phyloP scores from a whole-genome alignment of 2,888 invertebrate genomes.

The Schrankia costaestrigalis region DNA sequence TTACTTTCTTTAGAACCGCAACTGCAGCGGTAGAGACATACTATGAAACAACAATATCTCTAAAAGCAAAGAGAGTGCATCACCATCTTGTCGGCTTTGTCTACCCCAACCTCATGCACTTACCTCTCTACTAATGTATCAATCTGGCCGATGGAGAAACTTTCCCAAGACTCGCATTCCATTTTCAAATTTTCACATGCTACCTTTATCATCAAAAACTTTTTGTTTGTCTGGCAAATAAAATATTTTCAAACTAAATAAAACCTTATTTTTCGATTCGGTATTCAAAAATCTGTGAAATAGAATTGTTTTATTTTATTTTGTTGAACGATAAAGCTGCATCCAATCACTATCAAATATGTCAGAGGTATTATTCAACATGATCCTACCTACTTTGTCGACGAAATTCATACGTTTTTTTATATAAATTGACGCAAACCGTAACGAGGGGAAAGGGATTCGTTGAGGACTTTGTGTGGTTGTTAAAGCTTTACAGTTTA shows the following conservation, averaged over 20 bases:
- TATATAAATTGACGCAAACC: constrained; percentile 33
- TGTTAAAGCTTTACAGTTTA: constrained; percentile 46
- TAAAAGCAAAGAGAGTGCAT: constrained; percentile 59
- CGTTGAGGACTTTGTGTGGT: constrained; percentile 40
- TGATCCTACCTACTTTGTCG: constrained; percentile 5
- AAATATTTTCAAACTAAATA: too few relatives aligned
- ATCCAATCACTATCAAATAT: constrained; percentile 19
- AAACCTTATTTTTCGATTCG: constrained; percentile 14
- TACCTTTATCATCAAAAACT: neutral
- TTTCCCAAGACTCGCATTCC: constrained; percentile 4
- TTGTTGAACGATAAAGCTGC: constrained; percentile 13
- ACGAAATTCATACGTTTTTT: constrained; percentile 23
- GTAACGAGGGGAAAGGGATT: constrained; percentile 46
- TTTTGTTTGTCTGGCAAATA: too few relatives aligned
- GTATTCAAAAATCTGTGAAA: constrained; percentile 15
- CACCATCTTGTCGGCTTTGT: constrained; percentile 49
- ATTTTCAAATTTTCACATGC: constrained; percentile 3
- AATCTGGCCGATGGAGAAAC: constrained; percentile 52
- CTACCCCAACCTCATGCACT: constrained; percentile 36
- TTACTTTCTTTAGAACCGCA: constrained; percentile 24
- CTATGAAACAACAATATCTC: constrained; percentile 48
- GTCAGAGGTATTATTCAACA: constrained; percentile 12
- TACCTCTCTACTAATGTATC: constrained; percentile 44
- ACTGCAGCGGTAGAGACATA: constrained; percentile 26
- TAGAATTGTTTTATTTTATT: constrained; percentile 23